Base-by-base conservation (phyloP, 2,113 vertebrate species). In the Pogonocichla stellata region DNA sequence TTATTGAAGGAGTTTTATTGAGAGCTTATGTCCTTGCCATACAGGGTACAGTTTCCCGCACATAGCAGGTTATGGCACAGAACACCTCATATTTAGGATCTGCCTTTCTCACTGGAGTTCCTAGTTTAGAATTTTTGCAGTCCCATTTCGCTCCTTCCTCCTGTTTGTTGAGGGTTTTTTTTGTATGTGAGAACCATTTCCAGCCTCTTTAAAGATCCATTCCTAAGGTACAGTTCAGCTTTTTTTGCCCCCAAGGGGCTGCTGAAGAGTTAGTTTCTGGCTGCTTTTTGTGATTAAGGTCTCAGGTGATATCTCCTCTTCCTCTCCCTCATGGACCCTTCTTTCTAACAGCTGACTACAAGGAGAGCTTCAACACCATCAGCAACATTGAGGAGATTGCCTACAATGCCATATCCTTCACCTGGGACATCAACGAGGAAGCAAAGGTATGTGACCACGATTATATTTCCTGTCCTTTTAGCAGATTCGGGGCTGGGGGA, bases 351-450 rank as follows among this genome's bases (percentile, higher is more conserved):
- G 99, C 99, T 47, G 99, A 99, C 97, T 99, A 99, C 96, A 99
- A 99, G 96, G 99, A 99, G 97, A 99, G 99, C 97, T 99, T 99
- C 98, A 99, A 99, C 92, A 99, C 99, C 60, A 99, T 99, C 86
- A 99, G 98, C 81, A 99, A 99, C 98, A 99, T 99, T 2, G 99
- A 99, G 92, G 99, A 99, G 98, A 99, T 99, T 2, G 99, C 99
- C 0, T 99, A 99, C 86, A 99, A 99, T 0, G 99, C 99, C 96
- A 99, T 99, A 91, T 99, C 99, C 90, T 99, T 99, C 98, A 99
- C 99, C 62, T 99, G 99, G 99, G 99, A 99, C 97, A 99, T 99
- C 89, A 99, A 99, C 0, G 99, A 99, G 62, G 99, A 99, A 97
- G 99, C 99, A 5, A 99, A 99, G 98, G 99, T 99, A 97, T 93